Percentiles rank a stretch among this genome's conserved stretches.
Evolutionary conservation across 2,797 vertebrate genomes (phyloP).

Genomic region (Sorex maritimensis): DNA sequence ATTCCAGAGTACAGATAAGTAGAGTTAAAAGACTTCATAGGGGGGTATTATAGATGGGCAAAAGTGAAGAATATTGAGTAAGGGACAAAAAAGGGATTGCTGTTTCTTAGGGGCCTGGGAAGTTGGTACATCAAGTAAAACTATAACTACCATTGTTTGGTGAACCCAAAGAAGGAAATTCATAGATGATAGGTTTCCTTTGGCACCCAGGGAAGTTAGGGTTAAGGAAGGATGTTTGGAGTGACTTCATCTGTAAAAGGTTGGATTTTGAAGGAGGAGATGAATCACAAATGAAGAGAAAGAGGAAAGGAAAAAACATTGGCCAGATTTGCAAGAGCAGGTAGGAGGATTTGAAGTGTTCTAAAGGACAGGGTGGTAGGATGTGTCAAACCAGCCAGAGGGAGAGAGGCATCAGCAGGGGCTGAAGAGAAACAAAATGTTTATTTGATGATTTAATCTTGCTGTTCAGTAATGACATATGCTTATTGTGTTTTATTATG

Average conservation of each 20-base stretch:
- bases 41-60: neutral
- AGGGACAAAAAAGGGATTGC: neutral
- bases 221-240: conserved; percentile 53
- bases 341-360: conserved; percentile 80
- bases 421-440: conserved; percentile 59
- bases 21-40: neutral
- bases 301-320: conserved; percentile 75
- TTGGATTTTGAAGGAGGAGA: conserved; percentile 75
- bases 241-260: conserved; percentile 77
- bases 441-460: conserved; percentile 68
- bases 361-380: conserved; percentile 75
- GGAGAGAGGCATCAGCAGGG: conserved; percentile 57
- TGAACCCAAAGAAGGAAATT: conserved; percentile 3
- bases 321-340: conserved; percentile 80
- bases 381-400: conserved; percentile 70
- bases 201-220: conserved; percentile 42
- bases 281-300: conserved; percentile 82
- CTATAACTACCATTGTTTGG: neutral
- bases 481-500: neutral
- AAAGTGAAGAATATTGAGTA: neutral
- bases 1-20: neutral
- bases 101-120: neutral
- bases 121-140: neutral
- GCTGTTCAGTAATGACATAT: conserved; percentile 16
- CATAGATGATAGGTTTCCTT: neutral